These are phyloP conservation scores for Astur gentilis DNA, from an alignment of 2,113 vertebrate genomes.

Conservation along the genomic window DNA sequence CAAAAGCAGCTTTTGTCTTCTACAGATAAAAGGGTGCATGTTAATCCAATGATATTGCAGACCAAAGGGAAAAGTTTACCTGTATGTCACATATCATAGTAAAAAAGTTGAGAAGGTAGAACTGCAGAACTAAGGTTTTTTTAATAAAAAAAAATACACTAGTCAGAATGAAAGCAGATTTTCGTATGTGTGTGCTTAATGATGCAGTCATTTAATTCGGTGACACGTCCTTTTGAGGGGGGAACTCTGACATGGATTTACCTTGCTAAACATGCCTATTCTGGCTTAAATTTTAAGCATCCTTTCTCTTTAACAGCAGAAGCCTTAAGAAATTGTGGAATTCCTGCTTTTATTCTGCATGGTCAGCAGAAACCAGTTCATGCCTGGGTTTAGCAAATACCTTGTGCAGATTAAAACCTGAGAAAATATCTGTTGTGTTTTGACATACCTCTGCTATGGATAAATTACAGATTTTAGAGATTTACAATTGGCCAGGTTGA, in stretches of 20 bases:
- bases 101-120: not conserved
- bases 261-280: not conserved
- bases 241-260: not conserved
- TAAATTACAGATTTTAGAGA: not conserved
- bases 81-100: not conserved
- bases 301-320: not conserved
- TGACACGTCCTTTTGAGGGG: not conserved
- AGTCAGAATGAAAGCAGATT: not conserved
- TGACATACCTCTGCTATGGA: not conserved
- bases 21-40: not conserved
- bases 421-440: not conserved
- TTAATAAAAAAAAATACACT: not conserved
- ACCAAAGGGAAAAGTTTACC: not conserved
- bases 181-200: not conserved
- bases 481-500: not conserved
- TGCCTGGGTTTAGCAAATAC: not conserved
- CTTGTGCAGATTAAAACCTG: not conserved
- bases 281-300: not conserved
- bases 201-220: not conserved
- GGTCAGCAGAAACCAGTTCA: not conserved
- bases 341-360: not conserved
- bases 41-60: not conserved
- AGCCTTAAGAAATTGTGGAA: not conserved
- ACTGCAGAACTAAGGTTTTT: not conserved
- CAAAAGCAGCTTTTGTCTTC: not conserved